Conservation (phyloP, 1,140 invertebrate genomes). For the Colletes gigas region DNA sequence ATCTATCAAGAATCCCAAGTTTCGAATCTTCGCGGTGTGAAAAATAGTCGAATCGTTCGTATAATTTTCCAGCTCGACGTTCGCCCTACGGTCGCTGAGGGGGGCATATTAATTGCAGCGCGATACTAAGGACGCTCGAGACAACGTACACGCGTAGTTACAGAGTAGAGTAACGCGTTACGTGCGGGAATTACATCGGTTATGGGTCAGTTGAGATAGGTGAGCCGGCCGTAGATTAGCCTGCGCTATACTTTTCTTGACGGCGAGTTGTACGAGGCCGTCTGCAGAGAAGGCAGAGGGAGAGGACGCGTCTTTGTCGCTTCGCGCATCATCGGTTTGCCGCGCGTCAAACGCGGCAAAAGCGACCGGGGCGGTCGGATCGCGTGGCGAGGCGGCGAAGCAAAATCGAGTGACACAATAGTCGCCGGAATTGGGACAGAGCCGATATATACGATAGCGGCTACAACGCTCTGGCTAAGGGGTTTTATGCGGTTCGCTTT, state of each 20-base stretch:
- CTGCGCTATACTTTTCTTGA: constrained; percentile 43
- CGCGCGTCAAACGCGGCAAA: constrained; percentile 3
- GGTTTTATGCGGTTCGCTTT: constrained; percentile 58
- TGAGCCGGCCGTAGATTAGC: constrained; percentile 61
- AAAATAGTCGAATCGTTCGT: too few species aligned
- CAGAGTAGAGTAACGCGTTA: constrained; percentile 14
- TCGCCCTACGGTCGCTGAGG: not conserved
- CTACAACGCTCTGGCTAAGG: not conserved
- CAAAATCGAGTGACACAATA: constrained; percentile 67
- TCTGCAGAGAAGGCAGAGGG: not conserved
- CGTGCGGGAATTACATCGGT: constrained; percentile 45
- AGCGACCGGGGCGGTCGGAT: not conserved
- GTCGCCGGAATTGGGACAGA: constrained; percentile 64
- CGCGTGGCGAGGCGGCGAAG: constrained; percentile 37
- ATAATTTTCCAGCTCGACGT: not conserved
- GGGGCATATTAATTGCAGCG: not conserved
- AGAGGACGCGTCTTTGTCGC: not conserved
- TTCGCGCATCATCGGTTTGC: constrained; percentile 25
- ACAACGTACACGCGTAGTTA: not conserved
- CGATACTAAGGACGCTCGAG: not conserved
- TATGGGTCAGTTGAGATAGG: constrained; percentile 67
- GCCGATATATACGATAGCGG: constrained; percentile 43
- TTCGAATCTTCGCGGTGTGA: too few species aligned
- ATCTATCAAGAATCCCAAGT: too few species aligned
- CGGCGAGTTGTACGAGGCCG: not conserved